Base-by-base conservation (phyloP, 2,888 invertebrate species). In the Campoletis raptor region DNA sequence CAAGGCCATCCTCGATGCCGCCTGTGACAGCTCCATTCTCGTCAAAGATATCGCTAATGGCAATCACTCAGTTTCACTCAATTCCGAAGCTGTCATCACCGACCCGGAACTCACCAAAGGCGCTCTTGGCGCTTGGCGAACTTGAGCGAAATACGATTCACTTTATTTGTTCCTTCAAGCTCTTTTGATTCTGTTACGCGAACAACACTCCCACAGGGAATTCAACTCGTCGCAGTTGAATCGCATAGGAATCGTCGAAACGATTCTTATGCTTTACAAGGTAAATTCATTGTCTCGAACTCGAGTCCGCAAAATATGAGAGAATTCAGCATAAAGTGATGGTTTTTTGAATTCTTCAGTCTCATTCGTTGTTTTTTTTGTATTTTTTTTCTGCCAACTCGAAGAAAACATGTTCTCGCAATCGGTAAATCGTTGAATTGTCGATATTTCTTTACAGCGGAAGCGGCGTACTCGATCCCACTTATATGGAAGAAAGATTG, bases 391-490 rank as follows among this genome's bases (percentile, higher is more conserved):
- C n/a, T n/a, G n/a, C n/a, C n/a, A n/a, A n/a, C n/a, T n/a, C n/a
- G n/a, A n/a, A n/a, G n/a, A n/a, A n/a, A n/a, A n/a, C n/a, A n/a
- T n/a, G n/a, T n/a, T n/a, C 2, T 52, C n/a, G 52, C 52, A 30
- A 30, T 21, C 10, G 30, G 12, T 24, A 30, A 12, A 24, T 24
- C 12, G 57, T n/a, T 61, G 1, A 61, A 61, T 15, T 30, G 57
- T 57, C n/a, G 4, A 64, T 57, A 77, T 81, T 45, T 45, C 61
- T 67, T 90, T 91, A 76, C 90, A 96, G 96, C 81, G 95, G 95
- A 80, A 94, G 95, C 78, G 95, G 96, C 89, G 93, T 98, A 88
- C 96, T 98, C 57, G 99, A 99, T 94, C 99, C 99, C 0, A 97
- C 96, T 37, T 96, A 97, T 82, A 94, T 97, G 73, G 99, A 99